phyloP scores from a whole-genome alignment of 1,140 invertebrate species.

The Kradibia gibbosae region DNA sequence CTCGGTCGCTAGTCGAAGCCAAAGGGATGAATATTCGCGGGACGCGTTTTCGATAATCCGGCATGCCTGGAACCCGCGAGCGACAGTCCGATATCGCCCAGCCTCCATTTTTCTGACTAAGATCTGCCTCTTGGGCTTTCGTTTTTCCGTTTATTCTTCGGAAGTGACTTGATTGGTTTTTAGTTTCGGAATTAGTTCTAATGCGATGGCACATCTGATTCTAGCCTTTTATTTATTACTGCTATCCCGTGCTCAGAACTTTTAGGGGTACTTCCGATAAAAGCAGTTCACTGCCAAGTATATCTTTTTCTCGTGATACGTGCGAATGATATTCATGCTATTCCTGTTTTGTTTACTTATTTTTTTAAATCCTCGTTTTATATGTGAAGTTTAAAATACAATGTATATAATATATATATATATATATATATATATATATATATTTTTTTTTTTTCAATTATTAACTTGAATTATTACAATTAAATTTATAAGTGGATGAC shows the following conservation, averaged over 20 bases:
- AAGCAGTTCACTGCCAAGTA: neutral
- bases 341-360: too few species aligned
- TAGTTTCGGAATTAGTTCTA: neutral
- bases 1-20: neutral
- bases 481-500: too few species aligned
- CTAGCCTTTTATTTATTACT: neutral
- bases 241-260: neutral
- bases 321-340: too few species aligned
- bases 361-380: too few species aligned
- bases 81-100: neutral
- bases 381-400: too few species aligned
- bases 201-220: neutral
- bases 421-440: too few species aligned
- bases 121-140: neutral
- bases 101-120: neutral
- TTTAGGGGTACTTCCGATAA: neutral
- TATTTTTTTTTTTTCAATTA: neutral
- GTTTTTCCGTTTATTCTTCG: neutral
- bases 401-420: too few species aligned
- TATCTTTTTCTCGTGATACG: neutral
- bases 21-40: slow-evolving; percentile 28
- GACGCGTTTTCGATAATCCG: slow-evolving; percentile 34
- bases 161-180: neutral
- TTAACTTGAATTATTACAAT: neutral
- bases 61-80: neutral